Percentiles rank a stretch among this genome's conserved stretches.
These are phyloP conservation scores for Pseudanteris insignis DNA, from an alignment of 2,888 invertebrate species.

Conservation along the genomic window DNA sequence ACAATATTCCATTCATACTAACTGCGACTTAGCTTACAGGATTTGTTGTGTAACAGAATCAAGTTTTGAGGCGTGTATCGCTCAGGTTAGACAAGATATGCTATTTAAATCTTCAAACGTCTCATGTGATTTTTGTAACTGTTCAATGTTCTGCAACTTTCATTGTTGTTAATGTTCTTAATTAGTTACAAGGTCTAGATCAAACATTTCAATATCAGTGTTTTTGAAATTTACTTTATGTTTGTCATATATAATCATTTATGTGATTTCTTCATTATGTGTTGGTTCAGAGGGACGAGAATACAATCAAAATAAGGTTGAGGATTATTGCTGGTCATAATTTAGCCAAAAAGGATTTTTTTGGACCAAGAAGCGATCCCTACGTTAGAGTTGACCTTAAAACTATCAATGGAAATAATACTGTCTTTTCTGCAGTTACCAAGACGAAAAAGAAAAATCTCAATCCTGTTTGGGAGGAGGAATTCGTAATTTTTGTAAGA, in stretches of 20 bases:
- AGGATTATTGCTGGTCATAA: conserved; percentile 88
- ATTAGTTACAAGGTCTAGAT: too few species aligned
- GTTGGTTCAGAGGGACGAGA: conserved; percentile 75
- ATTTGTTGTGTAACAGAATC: too few species aligned
- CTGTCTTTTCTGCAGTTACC: conserved; percentile 91
- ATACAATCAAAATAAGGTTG: conserved; percentile 83
- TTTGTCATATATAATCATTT: conserved; percentile 17
- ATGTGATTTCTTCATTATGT: conserved; percentile 52
- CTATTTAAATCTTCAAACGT: too few species aligned
- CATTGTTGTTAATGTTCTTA: too few species aligned
- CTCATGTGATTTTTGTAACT: too few species aligned
- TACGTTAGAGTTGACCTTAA: conserved; percentile 94
- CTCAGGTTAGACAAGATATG: too few species aligned
- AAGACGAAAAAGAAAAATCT: conserved; percentile 97
- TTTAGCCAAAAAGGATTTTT: conserved; percentile 97
- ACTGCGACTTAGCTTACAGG: too few species aligned
- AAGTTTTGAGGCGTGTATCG: too few species aligned
- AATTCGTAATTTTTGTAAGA: conserved; percentile 92
- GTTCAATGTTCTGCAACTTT: too few species aligned
- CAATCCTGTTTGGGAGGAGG: conserved; percentile 97
- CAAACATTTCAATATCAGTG: too few species aligned
- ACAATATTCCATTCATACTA: too few species aligned
- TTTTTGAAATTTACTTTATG: neutral
- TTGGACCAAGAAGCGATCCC: conserved; percentile 98
- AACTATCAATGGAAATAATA: conserved; percentile 84